phyloP scores from a whole-genome alignment of 1,140 invertebrate genomes.

The Mya arenaria region DNA sequence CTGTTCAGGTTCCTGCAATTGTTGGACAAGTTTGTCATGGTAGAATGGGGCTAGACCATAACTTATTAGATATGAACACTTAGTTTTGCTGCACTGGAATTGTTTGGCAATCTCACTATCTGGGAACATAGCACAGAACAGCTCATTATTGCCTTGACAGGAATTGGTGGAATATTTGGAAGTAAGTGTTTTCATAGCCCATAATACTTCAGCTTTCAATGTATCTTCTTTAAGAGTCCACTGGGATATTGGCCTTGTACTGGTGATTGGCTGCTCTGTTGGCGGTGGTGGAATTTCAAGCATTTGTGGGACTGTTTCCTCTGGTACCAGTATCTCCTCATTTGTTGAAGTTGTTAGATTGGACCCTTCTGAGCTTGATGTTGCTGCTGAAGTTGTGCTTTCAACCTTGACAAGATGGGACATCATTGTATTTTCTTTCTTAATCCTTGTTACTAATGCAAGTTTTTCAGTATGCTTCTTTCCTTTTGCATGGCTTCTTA shows the following conservation, averaged over 20 bases:
- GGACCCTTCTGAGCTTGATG: slow-evolving; percentile 1
- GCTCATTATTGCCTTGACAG: slow-evolving; percentile 3
- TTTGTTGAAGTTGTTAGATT: not conserved
- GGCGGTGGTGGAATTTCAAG: slow-evolving; percentile 25
- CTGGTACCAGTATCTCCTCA: slow-evolving; percentile 10
- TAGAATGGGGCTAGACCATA: slow-evolving; percentile 37
- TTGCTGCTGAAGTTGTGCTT: not conserved
- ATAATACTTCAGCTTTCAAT: slow-evolving; percentile 29
- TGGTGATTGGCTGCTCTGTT: not conserved
- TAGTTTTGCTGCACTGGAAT: slow-evolving; percentile 38
- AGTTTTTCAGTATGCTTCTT: slow-evolving; percentile 40
- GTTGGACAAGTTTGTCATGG: not conserved
- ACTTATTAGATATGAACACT: slow-evolving; percentile 40
- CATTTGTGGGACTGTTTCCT: slow-evolving; percentile 14
- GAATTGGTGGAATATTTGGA: slow-evolving; percentile 18
- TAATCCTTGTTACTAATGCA: slow-evolving; percentile 10
- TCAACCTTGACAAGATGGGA: slow-evolving; percentile 16
- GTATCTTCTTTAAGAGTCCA: slow-evolving; percentile 32
- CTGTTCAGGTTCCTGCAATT: not conserved
- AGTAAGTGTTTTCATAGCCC: slow-evolving; percentile 33
- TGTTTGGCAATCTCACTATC: slow-evolving; percentile 46
- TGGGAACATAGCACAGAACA: slow-evolving; percentile 51
- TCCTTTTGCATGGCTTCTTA: slow-evolving; percentile 42
- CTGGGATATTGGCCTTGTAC: not conserved
- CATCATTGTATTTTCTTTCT: slow-evolving; percentile 19